phyloP scores from a whole-genome alignment of 2,797 vertebrate species.

The Microtus agrestis region DNA sequence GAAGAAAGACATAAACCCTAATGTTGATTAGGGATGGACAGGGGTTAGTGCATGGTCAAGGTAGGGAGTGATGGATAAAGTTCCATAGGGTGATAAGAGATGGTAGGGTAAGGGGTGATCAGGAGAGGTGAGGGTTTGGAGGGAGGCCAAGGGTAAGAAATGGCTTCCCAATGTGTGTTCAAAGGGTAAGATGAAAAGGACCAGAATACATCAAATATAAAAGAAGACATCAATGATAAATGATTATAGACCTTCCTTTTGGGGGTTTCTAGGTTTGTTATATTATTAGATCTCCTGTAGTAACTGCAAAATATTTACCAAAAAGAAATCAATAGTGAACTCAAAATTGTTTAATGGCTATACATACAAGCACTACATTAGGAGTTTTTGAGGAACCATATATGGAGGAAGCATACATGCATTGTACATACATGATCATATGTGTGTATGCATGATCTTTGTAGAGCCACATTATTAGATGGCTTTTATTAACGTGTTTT shows the following conservation, averaged over 20 bases:
- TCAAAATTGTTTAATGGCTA: neutral
- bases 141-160: neutral
- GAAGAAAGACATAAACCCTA: too few relatives aligned
- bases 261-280: neutral
- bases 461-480: neutral
- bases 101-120: neutral
- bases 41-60: too few relatives aligned
- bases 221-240: neutral
- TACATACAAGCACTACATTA: neutral
- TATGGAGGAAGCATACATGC: neutral
- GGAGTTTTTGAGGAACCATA: neutral
- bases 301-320: neutral
- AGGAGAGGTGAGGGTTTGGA: neutral
- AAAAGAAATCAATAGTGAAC: constrained; percentile 14
- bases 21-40: too few relatives aligned
- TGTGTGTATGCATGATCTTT: neutral
- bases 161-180: neutral
- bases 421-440: neutral
- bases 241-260: neutral
- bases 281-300: neutral
- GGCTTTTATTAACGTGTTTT: neutral
- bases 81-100: too few relatives aligned
- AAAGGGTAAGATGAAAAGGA: neutral
- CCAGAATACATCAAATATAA: neutral
- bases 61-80: too few relatives aligned